Evolutionary conservation across 1,140 invertebrate genomes (phyloP), one percentile per base, ranked within the genome.

Genomic region (Reticulitermes speratus): DNA sequence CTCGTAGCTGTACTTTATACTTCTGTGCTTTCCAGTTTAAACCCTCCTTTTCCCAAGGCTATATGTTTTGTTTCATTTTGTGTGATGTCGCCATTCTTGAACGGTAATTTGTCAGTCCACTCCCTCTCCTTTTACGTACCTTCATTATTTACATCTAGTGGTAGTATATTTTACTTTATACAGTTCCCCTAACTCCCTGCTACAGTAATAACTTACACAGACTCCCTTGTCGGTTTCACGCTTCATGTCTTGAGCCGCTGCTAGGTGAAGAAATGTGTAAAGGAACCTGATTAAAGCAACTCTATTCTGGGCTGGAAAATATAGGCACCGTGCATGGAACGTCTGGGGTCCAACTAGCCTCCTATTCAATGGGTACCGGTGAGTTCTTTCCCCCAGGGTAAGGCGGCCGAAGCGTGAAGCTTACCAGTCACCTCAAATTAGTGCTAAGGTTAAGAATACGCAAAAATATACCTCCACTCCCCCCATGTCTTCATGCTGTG

Each of bases 51-150:
- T 30, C 65, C n/a, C n/a, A 75, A 75, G 65, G 65, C 65, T 30
- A 75, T 75, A 3, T 30, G 8, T 75, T 75, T 75, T 75, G 65
- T 75, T 75, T 75, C n/a, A 75, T 75, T 75, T 30, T 30, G 65
- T 75, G 65, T 75, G 65, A 75, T 75, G 65, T 75, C 65, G n/a
- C 65, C 65, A 25, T 30, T 75, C 65, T 75, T 75, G 65, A 75
- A n/a, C 25, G 65, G 65, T 30, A n/a, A 75, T 75, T 75, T 75
- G 65, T 75, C 65, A 75, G 65, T 16, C 65, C n/a, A 2, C 25
- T 8, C 59, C 59, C 7, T 0, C 19, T 19, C n/a, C 65, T 75
- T 30, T 30, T 59, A 23, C 55, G 14, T 23, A 59, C 55, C 55
- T 59, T 59, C 14, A 23, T 23, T 59, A 59, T 6, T 59, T 59